Conservation (phyloP, 2,797 vertebrate species). For the Lycodopsis pacificus region DNA sequence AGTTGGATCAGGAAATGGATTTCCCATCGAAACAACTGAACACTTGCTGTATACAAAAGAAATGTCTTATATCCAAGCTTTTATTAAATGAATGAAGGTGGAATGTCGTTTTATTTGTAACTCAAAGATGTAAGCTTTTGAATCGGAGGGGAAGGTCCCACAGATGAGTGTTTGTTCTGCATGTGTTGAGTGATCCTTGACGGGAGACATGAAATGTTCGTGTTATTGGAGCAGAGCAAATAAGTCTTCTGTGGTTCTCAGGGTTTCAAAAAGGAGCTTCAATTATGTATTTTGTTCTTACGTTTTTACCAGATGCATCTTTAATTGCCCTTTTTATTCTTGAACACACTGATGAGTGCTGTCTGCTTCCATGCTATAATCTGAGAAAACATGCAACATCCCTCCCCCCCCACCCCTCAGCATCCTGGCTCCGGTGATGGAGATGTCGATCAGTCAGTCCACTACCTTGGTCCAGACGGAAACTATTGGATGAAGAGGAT, state of each 20-base stretch:
- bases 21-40: slow-evolving; percentile 58
- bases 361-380: slow-evolving; percentile 4
- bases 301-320: slow-evolving; percentile 12
- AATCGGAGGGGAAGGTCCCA: not conserved
- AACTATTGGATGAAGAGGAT: slow-evolving; percentile 19
- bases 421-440: not conserved
- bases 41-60: slow-evolving; percentile 63
- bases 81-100: slow-evolving; percentile 80
- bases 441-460: not conserved
- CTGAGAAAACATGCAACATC: not conserved
- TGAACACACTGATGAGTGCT: slow-evolving; percentile 21
- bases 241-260: slow-evolving; percentile 2
- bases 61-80: slow-evolving; percentile 72
- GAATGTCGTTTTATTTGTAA: slow-evolving; percentile 57
- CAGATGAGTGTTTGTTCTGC: slow-evolving; percentile 34
- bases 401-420: not conserved
- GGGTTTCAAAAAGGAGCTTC: slow-evolving; percentile 25
- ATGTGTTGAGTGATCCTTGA: not conserved
- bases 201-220: slow-evolving; percentile 12
- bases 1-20: slow-evolving; percentile 53
- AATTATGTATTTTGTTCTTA: slow-evolving; percentile 25
- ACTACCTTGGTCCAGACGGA: not conserved
- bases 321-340: slow-evolving; percentile 17
- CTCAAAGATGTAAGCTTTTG: slow-evolving; percentile 22
- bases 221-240: slow-evolving; percentile 18